A percentile compares a stretch with the other conserved stretches of the same genome.
phyloP scores from a whole-genome alignment of 2,113 vertebrate genomes.

The Lagopus muta region DNA sequence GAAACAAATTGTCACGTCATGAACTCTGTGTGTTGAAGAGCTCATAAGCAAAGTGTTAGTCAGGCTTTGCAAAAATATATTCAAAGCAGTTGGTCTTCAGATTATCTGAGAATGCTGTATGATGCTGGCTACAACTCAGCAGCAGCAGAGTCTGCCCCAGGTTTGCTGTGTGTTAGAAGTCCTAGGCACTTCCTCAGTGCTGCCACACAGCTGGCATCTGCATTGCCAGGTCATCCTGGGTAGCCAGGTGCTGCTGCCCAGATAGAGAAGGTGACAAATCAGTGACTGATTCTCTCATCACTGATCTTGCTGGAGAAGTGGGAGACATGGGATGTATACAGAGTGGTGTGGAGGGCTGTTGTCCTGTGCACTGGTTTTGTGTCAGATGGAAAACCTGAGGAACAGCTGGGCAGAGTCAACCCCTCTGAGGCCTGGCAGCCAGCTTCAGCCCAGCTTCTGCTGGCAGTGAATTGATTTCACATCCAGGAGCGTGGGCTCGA shows the following conservation, averaged over 20 bases:
- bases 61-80: neutral
- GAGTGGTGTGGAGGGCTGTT: neutral
- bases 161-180: neutral
- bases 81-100: neutral
- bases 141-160: neutral
- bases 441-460: neutral
- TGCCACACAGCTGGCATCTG: rapidly evolving
- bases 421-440: neutral
- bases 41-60: neutral
- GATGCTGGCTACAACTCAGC: neutral
- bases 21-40: neutral
- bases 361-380: neutral
- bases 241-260: neutral
- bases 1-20: neutral
- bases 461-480: neutral
- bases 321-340: neutral
- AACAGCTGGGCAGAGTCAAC: neutral
- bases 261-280: neutral
- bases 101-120: neutral
- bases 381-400: neutral
- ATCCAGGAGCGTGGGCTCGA: neutral
- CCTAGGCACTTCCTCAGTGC: neutral
- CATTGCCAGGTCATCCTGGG: neutral
- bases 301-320: neutral
- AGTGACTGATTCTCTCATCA: neutral